These are phyloP conservation scores for Pachycephus smyrnensis DNA, from an alignment of 2,888 invertebrate species.

Conservation along the genomic window DNA sequence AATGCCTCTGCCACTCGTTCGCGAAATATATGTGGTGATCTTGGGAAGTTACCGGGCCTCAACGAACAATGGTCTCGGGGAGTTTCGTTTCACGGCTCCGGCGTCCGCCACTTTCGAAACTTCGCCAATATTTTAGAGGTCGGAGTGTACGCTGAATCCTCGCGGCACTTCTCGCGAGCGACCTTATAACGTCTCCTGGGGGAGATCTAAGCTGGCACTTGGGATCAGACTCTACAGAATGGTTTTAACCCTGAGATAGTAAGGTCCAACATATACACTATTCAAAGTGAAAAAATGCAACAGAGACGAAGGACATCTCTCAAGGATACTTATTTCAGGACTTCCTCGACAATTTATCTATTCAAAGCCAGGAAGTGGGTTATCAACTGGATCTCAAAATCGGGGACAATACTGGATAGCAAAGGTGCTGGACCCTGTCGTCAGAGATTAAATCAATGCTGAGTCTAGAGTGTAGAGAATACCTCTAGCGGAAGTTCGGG, in stretches of 20 bases:
- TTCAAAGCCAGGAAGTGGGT: background rate
- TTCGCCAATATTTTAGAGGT: conserved; percentile 61
- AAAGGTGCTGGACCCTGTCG: background rate
- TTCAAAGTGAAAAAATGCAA: background rate
- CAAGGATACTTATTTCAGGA: background rate
- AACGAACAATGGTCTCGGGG: conserved; percentile 58
- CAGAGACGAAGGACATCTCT: background rate
- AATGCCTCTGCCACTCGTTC: conserved; percentile 41
- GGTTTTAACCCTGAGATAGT: background rate
- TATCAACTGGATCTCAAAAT: too few relatives aligned
- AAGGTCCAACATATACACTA: background rate
- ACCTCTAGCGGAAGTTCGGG: background rate
- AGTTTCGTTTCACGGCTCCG: conserved; percentile 43
- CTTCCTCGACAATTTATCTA: background rate
- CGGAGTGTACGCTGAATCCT: conserved; percentile 42
- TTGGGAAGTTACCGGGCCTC: conserved; percentile 54
- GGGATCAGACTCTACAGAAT: conserved; percentile 25
- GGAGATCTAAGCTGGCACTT: conserved; percentile 48
- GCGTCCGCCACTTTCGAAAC: conserved; percentile 51
- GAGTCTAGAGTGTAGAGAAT: background rate
- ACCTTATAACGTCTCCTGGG: conserved; percentile 49
- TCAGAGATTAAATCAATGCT: background rate
- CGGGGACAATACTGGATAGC: background rate
- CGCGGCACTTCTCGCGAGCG: conserved; percentile 38
- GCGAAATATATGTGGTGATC: conserved; percentile 63